Evolutionary conservation across 30 jellyfish, hydroid and myxozoan species (phyloP).

Genomic region (Turritopsis dohrnii): DNA sequence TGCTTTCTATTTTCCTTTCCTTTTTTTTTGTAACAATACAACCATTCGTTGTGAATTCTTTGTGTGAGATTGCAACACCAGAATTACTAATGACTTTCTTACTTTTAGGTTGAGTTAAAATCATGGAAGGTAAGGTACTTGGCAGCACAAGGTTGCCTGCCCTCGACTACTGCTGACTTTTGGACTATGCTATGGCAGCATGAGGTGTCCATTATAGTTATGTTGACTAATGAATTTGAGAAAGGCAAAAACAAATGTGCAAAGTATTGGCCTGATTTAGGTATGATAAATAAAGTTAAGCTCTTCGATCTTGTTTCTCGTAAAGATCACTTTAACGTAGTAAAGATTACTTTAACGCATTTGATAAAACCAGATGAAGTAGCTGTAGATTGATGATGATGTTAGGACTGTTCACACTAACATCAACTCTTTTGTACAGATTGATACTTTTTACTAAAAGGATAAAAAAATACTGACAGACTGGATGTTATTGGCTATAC

Average conservation of each 20-base stretch:
- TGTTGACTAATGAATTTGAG: conserved; percentile 86
- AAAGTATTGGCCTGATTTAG: conserved; percentile 87
- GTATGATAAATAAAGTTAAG: not conserved
- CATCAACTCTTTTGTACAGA: not conserved
- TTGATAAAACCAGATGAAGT: too few species aligned
- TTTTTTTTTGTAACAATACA: not conserved
- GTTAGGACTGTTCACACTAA: too few species aligned
- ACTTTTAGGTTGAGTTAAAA: conserved; percentile 57
- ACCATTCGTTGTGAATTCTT: not conserved
- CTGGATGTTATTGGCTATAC: too few species aligned
- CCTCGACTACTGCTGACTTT: conserved; percentile 57
- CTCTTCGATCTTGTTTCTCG: not conserved
- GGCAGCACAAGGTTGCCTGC: conserved; percentile 95
- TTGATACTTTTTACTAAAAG: not conserved
- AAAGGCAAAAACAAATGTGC: conserved; percentile 90
- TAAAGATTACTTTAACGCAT: too few species aligned
- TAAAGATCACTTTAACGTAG: too few species aligned
- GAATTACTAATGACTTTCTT: not conserved
- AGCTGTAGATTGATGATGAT: too few species aligned
- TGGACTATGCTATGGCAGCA: conserved; percentile 83
- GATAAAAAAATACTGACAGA: too few species aligned
- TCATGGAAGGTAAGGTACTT: conserved; percentile 43
- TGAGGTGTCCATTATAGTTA: conserved; percentile 49
- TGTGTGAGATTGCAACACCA: not conserved
- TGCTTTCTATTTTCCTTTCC: too few species aligned